Base-by-base conservation (phyloP, 1,140 invertebrate species). In the Orussus abietinus region DNA sequence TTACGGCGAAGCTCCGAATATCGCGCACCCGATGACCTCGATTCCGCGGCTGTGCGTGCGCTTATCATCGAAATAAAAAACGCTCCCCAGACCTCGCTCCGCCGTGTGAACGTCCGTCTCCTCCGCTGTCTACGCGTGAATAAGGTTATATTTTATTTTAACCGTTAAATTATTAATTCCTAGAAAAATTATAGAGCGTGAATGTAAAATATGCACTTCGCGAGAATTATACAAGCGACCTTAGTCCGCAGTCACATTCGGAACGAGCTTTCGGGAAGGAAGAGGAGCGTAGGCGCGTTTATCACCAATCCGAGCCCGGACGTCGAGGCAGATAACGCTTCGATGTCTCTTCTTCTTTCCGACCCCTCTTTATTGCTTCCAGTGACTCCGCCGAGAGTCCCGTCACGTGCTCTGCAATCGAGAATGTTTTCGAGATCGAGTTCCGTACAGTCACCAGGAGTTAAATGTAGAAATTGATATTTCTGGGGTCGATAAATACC, bases 221-320 rank as follows among this genome's bases (percentile, higher is more conserved):
- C 3, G 30, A 42, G 29, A 56, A n/a, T n/a, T n/a, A n/a, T n/a
- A n/a, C n/a, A n/a, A n/a, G n/a, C n/a, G n/a, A n/a, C n/a, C n/a
- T n/a, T n/a, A n/a, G n/a, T n/a, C n/a, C n/a, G n/a, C n/a, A n/a
- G n/a, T n/a, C n/a, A n/a, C n/a, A n/a, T n/a, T n/a, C n/a, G n/a
- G n/a, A n/a, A n/a, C n/a, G n/a, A n/a, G n/a, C n/a, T n/a, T n/a
- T n/a, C n/a, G n/a, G 57, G 55, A 58, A 58, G 55, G 46, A 58
- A 60, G 53, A 49, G 37, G 50, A 46, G 55, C 49, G 57, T 60
- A 51, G 57, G 57, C 25, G 6, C 40, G 9, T 15, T 45, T 60
- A 60, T 60, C 57, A 37, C n/a, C 19, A 25, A 45, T 43, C 38
- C 28, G 48, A 47, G 41, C 38, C 51, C 43, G 38, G 47, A 51